These are phyloP conservation scores for Teleopsis dalmanni DNA, from an alignment of 1,140 invertebrate species.

Conservation along the genomic window DNA sequence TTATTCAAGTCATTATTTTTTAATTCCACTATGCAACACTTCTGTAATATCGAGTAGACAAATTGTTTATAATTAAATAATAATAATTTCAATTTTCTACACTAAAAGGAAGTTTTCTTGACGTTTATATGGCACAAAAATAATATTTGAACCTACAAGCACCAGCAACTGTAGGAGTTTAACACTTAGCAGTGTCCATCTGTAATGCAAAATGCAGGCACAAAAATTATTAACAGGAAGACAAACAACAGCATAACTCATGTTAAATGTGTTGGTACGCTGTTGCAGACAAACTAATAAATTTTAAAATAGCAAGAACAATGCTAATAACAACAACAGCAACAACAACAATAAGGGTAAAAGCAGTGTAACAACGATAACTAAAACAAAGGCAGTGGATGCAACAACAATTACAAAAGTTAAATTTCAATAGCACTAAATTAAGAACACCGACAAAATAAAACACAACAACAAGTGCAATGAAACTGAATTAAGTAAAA, in stretches of 20 bases:
- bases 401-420: slow-evolving; percentile 1
- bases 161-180: too few species aligned
- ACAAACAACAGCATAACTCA: slow-evolving; percentile 6
- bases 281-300: slow-evolving; percentile 10
- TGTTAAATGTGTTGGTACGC: too few species aligned
- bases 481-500: neutral
- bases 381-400: neutral
- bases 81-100: slow-evolving; percentile 11
- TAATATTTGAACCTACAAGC: slow-evolving; percentile 1
- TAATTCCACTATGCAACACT: too few species aligned
- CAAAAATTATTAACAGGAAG: neutral
- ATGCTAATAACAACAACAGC: neutral
- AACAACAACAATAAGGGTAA: neutral
- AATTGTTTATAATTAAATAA: slow-evolving; percentile 7
- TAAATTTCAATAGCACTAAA: neutral
- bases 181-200: too few species aligned
- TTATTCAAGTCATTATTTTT: too few species aligned
- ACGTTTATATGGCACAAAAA: slow-evolving; percentile 8
- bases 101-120: slow-evolving; percentile 5
- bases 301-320: slow-evolving; percentile 8
- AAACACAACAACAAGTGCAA: neutral
- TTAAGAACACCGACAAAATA: neutral
- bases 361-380: neutral
- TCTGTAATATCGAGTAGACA: too few species aligned
- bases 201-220: neutral